phyloP scores from a whole-genome alignment of 2,113 vertebrate genomes.

The Atrichornis clamosus region DNA sequence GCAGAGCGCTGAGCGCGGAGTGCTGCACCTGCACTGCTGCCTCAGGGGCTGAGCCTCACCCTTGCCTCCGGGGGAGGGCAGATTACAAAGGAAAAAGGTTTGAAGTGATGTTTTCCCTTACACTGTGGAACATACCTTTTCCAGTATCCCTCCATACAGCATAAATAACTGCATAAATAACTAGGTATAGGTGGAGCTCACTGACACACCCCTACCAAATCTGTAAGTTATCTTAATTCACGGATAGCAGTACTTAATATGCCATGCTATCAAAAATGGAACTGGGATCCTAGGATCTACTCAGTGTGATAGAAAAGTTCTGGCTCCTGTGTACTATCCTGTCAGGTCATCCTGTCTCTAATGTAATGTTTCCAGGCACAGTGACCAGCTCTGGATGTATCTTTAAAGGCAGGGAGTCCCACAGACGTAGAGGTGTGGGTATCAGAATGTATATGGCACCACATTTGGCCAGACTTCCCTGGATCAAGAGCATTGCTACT shows the following conservation, averaged over 20 bases:
- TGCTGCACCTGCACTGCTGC: fast-evolving
- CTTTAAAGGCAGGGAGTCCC: too few species aligned
- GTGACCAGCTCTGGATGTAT: fast-evolving
- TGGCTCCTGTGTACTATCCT: not conserved
- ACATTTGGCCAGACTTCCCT: not conserved
- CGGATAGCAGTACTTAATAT: not conserved
- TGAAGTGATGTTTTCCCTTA: fast-evolving
- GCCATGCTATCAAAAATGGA: fast-evolving
- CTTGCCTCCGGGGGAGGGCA: too few species aligned
- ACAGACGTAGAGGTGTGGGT: fast-evolving
- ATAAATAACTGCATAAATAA: not conserved
- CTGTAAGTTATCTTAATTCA: not conserved
- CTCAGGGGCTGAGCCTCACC: fast-evolving
- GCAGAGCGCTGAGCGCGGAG: fast-evolving
- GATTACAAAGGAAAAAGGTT: too few species aligned
- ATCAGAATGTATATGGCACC: fast-evolving
- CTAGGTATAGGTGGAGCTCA: too few species aligned
- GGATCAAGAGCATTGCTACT: not conserved
- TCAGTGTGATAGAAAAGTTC: fast-evolving
- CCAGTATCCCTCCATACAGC: fast-evolving
- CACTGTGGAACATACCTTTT: fast-evolving
- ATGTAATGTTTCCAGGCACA: not conserved
- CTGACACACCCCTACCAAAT: too few species aligned
- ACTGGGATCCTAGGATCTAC: too few species aligned
- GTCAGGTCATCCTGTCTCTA: too few species aligned